These are phyloP conservation scores for Matsumyia berberina DNA, from an alignment of 2,888 invertebrate species.

Conservation along the genomic window DNA sequence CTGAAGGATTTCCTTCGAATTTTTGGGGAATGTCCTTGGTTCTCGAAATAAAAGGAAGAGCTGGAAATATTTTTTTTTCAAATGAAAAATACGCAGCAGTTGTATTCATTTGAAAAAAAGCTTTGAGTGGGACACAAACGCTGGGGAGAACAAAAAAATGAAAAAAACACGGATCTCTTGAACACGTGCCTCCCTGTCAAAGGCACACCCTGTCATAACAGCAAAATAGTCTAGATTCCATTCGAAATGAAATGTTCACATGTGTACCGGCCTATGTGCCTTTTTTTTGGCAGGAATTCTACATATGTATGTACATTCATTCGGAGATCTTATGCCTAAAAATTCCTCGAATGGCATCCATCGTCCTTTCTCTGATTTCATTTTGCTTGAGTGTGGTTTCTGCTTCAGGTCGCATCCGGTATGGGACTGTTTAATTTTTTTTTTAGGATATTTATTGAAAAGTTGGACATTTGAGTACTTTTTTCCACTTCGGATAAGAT, in stretches of 20 bases:
- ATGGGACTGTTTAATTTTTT: constrained; percentile 3
- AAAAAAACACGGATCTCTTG: constrained; percentile 25
- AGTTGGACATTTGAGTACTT: constrained; percentile 13
- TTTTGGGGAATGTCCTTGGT: constrained; percentile 9
- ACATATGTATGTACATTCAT: too few relatives aligned
- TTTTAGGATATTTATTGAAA: neutral
- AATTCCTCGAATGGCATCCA: constrained; percentile 34
- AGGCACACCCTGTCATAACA: constrained; percentile 51
- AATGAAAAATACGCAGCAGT: constrained; percentile 5
- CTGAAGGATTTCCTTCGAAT: constrained; percentile 36
- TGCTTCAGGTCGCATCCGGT: constrained; percentile 1
- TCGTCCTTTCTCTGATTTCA: constrained; percentile 1
- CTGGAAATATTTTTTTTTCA: constrained; percentile 11
- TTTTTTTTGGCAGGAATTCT: neutral
- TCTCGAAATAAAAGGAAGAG: constrained; percentile 10
- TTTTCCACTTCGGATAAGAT: constrained; percentile 5
- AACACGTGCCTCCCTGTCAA: constrained; percentile 65
- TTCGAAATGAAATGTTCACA: constrained; percentile 31
- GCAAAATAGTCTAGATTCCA: constrained; percentile 63
- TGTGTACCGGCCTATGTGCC: neutral
- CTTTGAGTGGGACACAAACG: constrained; percentile 23
- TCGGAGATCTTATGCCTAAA: constrained; percentile 1
- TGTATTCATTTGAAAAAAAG: neutral
- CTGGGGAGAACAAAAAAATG: neutral
- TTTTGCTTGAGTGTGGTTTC: neutral